phyloP scores from a whole-genome alignment of 2,888 invertebrate species.

The Andrena fulva region DNA sequence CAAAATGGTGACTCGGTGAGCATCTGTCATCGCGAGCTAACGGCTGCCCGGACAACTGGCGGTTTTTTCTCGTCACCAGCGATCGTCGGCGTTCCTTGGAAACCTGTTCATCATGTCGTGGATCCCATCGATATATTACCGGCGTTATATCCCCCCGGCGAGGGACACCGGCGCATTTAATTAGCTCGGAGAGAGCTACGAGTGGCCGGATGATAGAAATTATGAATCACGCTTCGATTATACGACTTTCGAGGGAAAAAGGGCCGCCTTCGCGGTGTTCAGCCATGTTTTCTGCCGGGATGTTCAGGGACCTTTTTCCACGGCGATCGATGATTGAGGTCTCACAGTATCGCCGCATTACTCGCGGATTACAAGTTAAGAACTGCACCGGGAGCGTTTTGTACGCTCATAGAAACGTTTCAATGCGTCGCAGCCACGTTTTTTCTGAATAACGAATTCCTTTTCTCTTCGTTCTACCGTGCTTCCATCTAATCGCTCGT shows the following conservation, averaged over 20 bases:
- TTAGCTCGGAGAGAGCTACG: slow-evolving; percentile 42
- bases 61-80: slow-evolving; percentile 46
- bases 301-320: slow-evolving; percentile 38
- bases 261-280: slow-evolving; percentile 24
- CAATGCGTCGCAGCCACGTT: background rate
- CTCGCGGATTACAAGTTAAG: slow-evolving; percentile 9
- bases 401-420: background rate
- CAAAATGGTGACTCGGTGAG: slow-evolving; percentile 34
- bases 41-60: slow-evolving; percentile 19
- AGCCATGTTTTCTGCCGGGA: slow-evolving; percentile 39
- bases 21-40: slow-evolving; percentile 42
- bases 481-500: too few species aligned
- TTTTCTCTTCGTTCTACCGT: background rate
- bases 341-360: slow-evolving; percentile 34
- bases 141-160: slow-evolving; percentile 29
- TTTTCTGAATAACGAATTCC: background rate
- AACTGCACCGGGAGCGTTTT: slow-evolving; percentile 26
- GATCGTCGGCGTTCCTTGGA: slow-evolving; percentile 45
- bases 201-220: slow-evolving; percentile 45
- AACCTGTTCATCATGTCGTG: slow-evolving; percentile 60
- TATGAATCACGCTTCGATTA: slow-evolving; percentile 56
- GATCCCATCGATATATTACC: slow-evolving; percentile 50
- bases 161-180: slow-evolving; percentile 53
- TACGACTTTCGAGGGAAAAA: slow-evolving; percentile 43
- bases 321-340: slow-evolving; percentile 35